These are phyloP conservation scores for Ladona fulva DNA, from an alignment of 1,140 invertebrate genomes.

Conservation along the genomic window DNA sequence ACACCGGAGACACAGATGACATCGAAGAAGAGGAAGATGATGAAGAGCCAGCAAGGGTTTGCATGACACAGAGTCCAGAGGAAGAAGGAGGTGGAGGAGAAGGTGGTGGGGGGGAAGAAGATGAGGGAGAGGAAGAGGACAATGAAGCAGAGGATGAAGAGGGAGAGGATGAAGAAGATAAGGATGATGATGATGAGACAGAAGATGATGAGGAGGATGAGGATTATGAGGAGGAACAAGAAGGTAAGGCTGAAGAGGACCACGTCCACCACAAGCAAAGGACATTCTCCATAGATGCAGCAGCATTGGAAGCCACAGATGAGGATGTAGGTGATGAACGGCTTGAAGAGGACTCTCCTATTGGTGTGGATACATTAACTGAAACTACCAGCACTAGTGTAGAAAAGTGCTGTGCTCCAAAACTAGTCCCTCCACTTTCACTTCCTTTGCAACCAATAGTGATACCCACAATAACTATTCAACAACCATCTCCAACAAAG, in stretches of 20 bases:
- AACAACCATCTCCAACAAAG: conserved; percentile 48
- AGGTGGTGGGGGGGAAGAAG: background rate
- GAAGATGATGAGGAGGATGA: background rate
- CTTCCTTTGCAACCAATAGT: conserved; percentile 36
- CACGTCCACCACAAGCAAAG: background rate
- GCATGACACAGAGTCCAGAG: background rate
- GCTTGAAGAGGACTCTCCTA: background rate
- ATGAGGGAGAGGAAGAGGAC: conserved; percentile 24
- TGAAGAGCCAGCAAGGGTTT: conserved; percentile 27
- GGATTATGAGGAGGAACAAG: background rate
- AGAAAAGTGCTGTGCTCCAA: background rate
- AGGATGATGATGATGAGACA: conserved; percentile 18
- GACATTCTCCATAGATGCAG: conserved; percentile 16
- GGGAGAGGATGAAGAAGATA: conserved; percentile 33
- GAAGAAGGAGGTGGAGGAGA: background rate
- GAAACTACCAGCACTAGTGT: background rate
- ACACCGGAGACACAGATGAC: conserved; percentile 15
- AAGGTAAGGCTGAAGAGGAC: background rate
- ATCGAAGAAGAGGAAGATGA: conserved; percentile 21
- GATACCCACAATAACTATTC: conserved; percentile 52
- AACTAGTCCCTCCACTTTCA: conserved; percentile 22
- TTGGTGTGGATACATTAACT: background rate
- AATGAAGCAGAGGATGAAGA: conserved; percentile 28
- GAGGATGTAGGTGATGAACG: conserved; percentile 33
- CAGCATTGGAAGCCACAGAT: conserved; percentile 38